These are phyloP conservation scores for Trachurus trachurus DNA, from an alignment of 2,797 vertebrate genomes.

Conservation along the genomic window DNA sequence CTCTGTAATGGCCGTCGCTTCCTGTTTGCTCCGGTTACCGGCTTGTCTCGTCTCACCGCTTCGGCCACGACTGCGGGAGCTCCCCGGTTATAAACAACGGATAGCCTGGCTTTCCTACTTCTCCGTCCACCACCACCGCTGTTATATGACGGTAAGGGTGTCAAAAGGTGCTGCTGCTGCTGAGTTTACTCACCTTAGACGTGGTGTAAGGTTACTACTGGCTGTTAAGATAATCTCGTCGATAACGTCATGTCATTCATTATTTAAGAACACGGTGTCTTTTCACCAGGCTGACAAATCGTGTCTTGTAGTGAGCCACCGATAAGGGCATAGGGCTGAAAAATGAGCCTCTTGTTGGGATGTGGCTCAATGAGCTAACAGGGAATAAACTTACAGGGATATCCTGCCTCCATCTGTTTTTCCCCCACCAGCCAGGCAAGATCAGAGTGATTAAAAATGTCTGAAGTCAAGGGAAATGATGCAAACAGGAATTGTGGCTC, in stretches of 20 bases:
- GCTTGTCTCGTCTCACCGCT: slow-evolving; percentile 10
- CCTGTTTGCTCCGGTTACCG: slow-evolving; percentile 3
- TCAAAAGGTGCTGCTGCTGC: neutral
- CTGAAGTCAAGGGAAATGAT: too few relatives aligned
- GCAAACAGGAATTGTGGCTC: too few relatives aligned
- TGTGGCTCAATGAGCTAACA: neutral
- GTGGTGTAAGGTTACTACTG: slow-evolving; percentile 42
- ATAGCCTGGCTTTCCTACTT: slow-evolving; percentile 1
- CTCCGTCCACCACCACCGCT: slow-evolving; percentile 20
- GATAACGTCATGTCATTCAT: slow-evolving; percentile 26
- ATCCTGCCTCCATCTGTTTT: too few relatives aligned
- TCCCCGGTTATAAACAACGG: neutral
- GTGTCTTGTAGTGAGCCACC: slow-evolving; percentile 31
- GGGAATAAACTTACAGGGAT: neutral
- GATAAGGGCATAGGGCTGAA: slow-evolving; percentile 26
- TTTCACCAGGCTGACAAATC: slow-evolving; percentile 43
- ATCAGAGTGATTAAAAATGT: neutral
- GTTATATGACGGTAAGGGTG: slow-evolving; percentile 72
- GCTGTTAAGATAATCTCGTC: neutral
- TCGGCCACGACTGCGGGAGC: slow-evolving; percentile 1
- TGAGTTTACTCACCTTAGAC: slow-evolving; percentile 26
- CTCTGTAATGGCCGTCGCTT: slow-evolving; percentile 33
- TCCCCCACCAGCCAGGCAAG: neutral
- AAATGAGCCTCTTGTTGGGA: neutral
- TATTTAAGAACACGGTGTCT: slow-evolving; percentile 45